Base-by-base conservation (phyloP, 1,140 invertebrate genomes). In the Caenorhabditis tropicalis region DNA sequence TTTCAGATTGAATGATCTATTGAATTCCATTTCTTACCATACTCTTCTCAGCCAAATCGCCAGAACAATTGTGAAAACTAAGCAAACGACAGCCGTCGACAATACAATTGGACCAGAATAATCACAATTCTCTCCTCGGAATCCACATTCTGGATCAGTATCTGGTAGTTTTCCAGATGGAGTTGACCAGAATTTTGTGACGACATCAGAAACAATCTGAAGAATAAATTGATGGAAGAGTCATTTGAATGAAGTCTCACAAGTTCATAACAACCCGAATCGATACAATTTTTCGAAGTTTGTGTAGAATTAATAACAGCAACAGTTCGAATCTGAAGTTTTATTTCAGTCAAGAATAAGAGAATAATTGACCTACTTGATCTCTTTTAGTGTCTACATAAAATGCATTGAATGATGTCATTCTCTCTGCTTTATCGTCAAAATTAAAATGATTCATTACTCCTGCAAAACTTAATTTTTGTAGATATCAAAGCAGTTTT, bases 121-220 rank as follows among this genome's bases (percentile, higher is more conserved):
- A 70, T 90, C 89, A 65, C 89, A 90, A 36, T 85, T 85, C 36
- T 82, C 80, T 19, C 48, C 70, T 39, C 88, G 86, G 86, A 90
- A 90, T 46, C 89, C 89, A 84, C 89, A 90, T 33, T 81, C 56
- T 36, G 86, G 85, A 16, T 80, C 87, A 24, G 89, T 84, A 3
- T 74, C 36, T 1, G 89, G 89, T 19, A 90, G 36, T 9, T 81
- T 56, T 49, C 89, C 89, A 82, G 89, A 85, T 0, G 80, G n/a
- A 1, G 90, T 90, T 24, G 89, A 87, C 89, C 89, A 90, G 81
- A 90, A 90, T 48, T 88, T 89, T 7, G 90, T 89, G 51, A 87
- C 80, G 12, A 90, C 80, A 39, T 90, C 90, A 27, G 88, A 85
- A 7, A 90, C 82, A 56, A 83, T 86, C 86, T 88, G 29, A 27